Evolutionary conservation across 2,797 vertebrate genomes (phyloP).

Genomic region (Falco rusticolus): DNA sequence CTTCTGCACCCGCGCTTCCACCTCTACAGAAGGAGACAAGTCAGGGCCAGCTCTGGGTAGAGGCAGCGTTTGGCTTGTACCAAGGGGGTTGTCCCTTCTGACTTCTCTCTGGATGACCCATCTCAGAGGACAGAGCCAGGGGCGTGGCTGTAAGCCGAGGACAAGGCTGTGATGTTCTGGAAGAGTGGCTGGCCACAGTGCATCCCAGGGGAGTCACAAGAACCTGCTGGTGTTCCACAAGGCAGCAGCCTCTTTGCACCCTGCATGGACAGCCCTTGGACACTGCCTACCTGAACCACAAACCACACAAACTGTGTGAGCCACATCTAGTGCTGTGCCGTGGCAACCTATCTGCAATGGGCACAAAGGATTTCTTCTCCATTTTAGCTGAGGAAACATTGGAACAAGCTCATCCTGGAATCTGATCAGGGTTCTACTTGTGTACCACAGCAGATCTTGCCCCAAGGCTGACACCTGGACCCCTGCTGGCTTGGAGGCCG

Average conservation of each 20-base stretch:
- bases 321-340: not conserved
- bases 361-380: not conserved
- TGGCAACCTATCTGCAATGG: rapidly evolving
- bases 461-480: not conserved
- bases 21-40: conserved; percentile 54
- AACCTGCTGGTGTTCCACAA: not conserved
- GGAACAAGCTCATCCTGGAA: not conserved
- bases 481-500: not conserved
- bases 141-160: not conserved
- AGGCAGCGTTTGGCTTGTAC: not conserved
- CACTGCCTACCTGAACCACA: not conserved
- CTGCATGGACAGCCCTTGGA: rapidly evolving
- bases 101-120: not conserved
- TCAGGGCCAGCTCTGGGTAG: not conserved
- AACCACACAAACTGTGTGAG: rapidly evolving
- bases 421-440: not conserved
- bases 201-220: not conserved
- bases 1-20: conserved; percentile 70
- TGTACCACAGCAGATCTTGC: not conserved
- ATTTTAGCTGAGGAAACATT: not conserved
- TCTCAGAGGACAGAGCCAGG: not conserved
- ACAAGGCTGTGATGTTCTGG: not conserved
- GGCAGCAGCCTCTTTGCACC: not conserved
- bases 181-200: not conserved
- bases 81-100: not conserved